Evolutionary conservation across 2,888 invertebrate genomes (phyloP).

Genomic region (Clivina fossor): DNA sequence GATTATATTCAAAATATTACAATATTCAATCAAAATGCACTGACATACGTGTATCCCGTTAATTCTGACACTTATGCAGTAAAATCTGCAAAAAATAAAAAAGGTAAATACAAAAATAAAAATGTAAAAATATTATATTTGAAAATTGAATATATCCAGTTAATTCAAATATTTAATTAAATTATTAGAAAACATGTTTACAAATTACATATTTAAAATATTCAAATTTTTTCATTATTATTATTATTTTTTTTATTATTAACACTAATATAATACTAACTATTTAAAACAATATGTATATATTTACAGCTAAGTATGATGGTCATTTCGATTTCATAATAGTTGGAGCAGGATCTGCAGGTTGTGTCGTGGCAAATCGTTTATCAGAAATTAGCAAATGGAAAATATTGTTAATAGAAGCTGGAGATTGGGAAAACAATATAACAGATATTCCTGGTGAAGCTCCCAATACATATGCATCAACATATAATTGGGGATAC

Average conservation of each 20-base stretch:
- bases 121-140: neutral
- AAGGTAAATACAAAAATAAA: neutral
- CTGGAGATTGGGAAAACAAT: constrained; percentile 19
- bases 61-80: too few relatives aligned
- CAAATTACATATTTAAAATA: neutral
- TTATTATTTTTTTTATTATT: neutral
- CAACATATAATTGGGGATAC: constrained; percentile 27
- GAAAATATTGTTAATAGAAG: constrained; percentile 25
- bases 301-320: neutral
- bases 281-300: neutral
- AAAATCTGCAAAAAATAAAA: neutral
- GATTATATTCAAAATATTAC: too few relatives aligned
- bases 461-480: constrained; percentile 6
- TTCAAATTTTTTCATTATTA: too few relatives aligned
- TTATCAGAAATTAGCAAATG: constrained; percentile 14
- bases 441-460: constrained; percentile 22
- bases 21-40: too few relatives aligned
- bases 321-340: constrained; percentile 27
- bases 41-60: too few relatives aligned
- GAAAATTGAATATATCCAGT: neutral
- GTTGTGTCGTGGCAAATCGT: constrained; percentile 17
- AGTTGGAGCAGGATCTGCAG: constrained; percentile 20
- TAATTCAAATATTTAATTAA: neutral
- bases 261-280: neutral
- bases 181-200: neutral